Base-by-base conservation (phyloP, 2,888 invertebrate genomes). In the Minunthozetes semirufus region DNA sequence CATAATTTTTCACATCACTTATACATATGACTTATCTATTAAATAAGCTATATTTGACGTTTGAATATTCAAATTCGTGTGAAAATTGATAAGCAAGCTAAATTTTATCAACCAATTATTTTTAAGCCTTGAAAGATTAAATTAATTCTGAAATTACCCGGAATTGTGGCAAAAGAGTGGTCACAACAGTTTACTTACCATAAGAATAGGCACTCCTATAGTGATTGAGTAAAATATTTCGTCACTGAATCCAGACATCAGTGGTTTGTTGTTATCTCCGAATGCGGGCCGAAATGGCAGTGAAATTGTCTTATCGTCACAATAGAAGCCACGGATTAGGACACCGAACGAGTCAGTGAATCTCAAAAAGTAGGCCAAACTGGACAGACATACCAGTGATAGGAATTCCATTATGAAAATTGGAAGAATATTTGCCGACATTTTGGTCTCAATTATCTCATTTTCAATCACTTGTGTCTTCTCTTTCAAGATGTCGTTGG, bases 381-480 rank as follows among this genome's bases (percentile, higher is more conserved):
- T 33, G 22, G 74, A 15, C 53, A 76, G 22, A 42, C 71, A 42
- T 48, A 71, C 46, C 3, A 76, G 25, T 11, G 66, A 46, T 15
- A 75, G 27, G 15, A 56, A 33, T 38, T 76, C 76, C 25, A 76
- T n/a, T 38, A 76, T 46, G 29, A 76, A 76, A 13, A 76, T 48
- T 8, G 75, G 75, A n/a, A 75, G 50, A 6, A 75, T 48, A 25
- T 53, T 72, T 13, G 71, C 33, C 25, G 46, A 56, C 22, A 75
- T 19, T 72, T 59, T 72, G 3, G 63, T 63, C 33, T 63, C 63
- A 11, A 33, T 15, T 29, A 33, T 63, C 29, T 63, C 13, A 17
- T 63, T 27, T 29, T 17, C 63, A 13, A 17, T 17, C 29, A 27
- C 63, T 27, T 63, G 29, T 13, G 6, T 29, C 63, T 63, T 63